These are phyloP conservation scores for Poeciliopsis retropinna DNA, from an alignment of 2,113 vertebrate genomes.

Conservation along the genomic window DNA sequence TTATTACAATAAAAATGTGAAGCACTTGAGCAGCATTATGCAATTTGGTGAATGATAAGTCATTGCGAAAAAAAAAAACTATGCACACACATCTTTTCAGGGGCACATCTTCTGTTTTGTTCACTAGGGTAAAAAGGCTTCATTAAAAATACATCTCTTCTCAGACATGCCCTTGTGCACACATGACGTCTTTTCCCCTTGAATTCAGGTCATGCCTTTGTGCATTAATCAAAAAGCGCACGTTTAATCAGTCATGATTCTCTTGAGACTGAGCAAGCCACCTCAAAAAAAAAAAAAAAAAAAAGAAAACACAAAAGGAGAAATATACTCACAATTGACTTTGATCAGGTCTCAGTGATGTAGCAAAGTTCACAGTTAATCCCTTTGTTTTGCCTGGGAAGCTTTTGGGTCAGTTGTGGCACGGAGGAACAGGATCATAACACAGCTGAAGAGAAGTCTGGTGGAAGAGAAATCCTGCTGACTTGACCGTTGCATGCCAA, in stretches of 20 bases:
- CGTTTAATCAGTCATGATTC: constrained; percentile 11
- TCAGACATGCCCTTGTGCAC: constrained; percentile 70
- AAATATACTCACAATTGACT: constrained; percentile 58
- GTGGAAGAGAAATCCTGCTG: constrained; percentile 52
- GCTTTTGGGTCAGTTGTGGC: constrained; percentile 60
- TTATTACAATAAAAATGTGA: neutral
- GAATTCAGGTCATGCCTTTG: constrained; percentile 65
- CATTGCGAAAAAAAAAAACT: constrained; percentile 7
- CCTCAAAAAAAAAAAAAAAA: neutral
- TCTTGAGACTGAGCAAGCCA: constrained; percentile 9
- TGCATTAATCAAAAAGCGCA: constrained; percentile 48
- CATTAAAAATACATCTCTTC: constrained; percentile 79
- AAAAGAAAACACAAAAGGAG: neutral
- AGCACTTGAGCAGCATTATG: neutral
- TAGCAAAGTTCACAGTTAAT: constrained; percentile 70
- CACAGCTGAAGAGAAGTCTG: constrained; percentile 45
- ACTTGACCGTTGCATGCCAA: constrained; percentile 48
- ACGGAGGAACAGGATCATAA: constrained; percentile 48
- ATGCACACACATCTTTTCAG: constrained; percentile 26
- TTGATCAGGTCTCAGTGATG: constrained; percentile 26
- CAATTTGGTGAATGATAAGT: neutral
- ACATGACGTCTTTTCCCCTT: constrained; percentile 51
- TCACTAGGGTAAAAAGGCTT: constrained; percentile 69
- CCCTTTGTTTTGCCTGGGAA: constrained; percentile 68
- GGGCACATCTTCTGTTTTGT: constrained; percentile 44